Evolutionary conservation across 1,140 invertebrate species (phyloP).

Genomic region (Zaprionus camerounensis): DNA sequence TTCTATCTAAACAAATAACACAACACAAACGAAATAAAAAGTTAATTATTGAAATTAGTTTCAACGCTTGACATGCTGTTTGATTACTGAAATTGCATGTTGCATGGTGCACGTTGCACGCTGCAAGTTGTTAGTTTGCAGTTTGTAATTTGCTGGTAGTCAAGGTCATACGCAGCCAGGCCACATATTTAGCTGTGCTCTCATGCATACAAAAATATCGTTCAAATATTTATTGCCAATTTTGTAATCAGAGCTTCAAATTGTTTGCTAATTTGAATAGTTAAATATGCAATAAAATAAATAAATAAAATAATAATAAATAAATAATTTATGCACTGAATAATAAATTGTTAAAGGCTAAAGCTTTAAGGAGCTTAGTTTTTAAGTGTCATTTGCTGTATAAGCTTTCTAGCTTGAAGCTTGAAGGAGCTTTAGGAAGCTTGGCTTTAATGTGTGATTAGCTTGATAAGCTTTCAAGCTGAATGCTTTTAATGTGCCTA

Average conservation of each 20-base stretch:
- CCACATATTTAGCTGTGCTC: neutral
- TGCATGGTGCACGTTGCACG: neutral
- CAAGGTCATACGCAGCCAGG: neutral
- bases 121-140: neutral
- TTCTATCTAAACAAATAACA: neutral
- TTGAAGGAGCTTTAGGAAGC: too few relatives aligned
- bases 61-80: neutral
- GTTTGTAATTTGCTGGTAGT: neutral
- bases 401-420: neutral
- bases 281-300: neutral
- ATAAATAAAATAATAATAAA: too few relatives aligned
- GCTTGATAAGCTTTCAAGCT: too few relatives aligned
- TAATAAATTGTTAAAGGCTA: neutral
- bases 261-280: neutral
- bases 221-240: neutral
- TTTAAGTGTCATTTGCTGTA: too few relatives aligned
- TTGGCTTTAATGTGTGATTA: too few relatives aligned
- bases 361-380: neutral
- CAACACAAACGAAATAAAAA: neutral
- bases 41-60: constrained; percentile 1
- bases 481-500: too few relatives aligned
- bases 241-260: neutral
- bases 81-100: neutral
- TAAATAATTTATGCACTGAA: too few relatives aligned
- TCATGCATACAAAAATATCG: neutral